A percentile compares a stretch with the other conserved stretches of the same genome.
phyloP scores from a whole-genome alignment of 2,113 vertebrate species.

The Arizona elegans region DNA sequence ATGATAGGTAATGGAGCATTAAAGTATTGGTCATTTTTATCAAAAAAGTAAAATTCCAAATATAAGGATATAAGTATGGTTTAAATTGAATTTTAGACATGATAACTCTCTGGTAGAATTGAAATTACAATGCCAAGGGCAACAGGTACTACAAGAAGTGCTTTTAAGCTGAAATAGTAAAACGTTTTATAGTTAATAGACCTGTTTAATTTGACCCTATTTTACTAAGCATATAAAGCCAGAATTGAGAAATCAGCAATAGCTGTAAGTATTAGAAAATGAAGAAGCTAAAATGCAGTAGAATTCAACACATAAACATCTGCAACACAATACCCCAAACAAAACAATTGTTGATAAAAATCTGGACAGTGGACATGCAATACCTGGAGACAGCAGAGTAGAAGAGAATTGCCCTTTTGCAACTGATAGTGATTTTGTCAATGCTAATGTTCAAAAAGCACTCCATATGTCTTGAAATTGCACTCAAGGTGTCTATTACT shows the following conservation, averaged over 20 bases:
- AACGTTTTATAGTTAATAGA: neutral
- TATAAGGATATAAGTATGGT: neutral
- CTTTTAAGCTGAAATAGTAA: neutral
- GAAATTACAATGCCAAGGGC: neutral
- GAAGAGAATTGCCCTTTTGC: too few species aligned
- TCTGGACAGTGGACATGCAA: neutral
- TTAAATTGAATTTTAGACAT: neutral
- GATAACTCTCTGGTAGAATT: neutral
- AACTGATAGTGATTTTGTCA: too few species aligned
- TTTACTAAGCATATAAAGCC: neutral
- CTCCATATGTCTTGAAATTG: too few species aligned
- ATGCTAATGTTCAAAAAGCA: too few species aligned
- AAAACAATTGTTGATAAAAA: neutral
- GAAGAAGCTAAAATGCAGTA: neutral
- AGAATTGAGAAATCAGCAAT: neutral
- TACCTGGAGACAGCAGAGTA: neutral
- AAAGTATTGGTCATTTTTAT: neutral
- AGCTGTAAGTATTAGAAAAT: neutral
- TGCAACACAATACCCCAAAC: neutral
- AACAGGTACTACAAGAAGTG: neutral
- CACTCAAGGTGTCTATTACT: too few species aligned
- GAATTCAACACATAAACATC: neutral
- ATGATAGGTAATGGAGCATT: neutral
- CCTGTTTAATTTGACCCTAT: neutral
- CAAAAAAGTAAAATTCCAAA: neutral